Evolutionary conservation across 2,797 vertebrate genomes (phyloP), one percentile per base, ranked within the genome.

Genomic region (Kryptolebias ocellatus): DNA sequence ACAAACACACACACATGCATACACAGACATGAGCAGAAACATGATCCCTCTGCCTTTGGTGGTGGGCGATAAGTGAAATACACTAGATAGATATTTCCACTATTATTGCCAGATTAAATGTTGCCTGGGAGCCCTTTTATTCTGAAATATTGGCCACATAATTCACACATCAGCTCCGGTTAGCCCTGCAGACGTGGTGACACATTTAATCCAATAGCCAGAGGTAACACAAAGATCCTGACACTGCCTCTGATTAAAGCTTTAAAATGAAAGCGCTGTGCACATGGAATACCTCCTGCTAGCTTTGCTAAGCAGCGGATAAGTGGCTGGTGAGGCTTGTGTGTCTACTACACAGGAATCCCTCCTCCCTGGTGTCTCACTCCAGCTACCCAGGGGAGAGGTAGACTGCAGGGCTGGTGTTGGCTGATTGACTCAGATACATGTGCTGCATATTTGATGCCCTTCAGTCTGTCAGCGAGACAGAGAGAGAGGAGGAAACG

Each of bases 361-460:
- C 81, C 86, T 75, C 76, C 83, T 83, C 76, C 80, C 73, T 50
- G 54, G 59, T 85, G 72, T 81, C 76, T 81, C 85, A 80, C 75
- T 81, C 76, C 79, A 46, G 80, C 77, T 78, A 76, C 89, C 85
- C 83, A 64, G 80, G 83, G 90, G 80, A 60, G 76, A 65, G 87
- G 76, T 83, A 72, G 79, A 84, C 88, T 86, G 87, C 85, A 61
- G 84, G 81, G 80, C 83, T 57, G 73, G 85, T 79, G 89, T 85
- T 78, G 87, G 87, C 88, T 88, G 90, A 92, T 89, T 90, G 91
- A 89, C 89, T 93, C 79, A 77, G 85, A 88, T 87, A 85, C 85
- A 83, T 83, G 61, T 72, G 81, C 87, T 92, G 90, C 85, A 90
- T 88, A 89, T 92, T 92, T 90, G 83, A 93, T 85, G 85, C 63